Percentiles rank a stretch among this genome's conserved stretches.
phyloP scores from a whole-genome alignment of 2,797 vertebrate genomes.

The Gallinago stenura region DNA sequence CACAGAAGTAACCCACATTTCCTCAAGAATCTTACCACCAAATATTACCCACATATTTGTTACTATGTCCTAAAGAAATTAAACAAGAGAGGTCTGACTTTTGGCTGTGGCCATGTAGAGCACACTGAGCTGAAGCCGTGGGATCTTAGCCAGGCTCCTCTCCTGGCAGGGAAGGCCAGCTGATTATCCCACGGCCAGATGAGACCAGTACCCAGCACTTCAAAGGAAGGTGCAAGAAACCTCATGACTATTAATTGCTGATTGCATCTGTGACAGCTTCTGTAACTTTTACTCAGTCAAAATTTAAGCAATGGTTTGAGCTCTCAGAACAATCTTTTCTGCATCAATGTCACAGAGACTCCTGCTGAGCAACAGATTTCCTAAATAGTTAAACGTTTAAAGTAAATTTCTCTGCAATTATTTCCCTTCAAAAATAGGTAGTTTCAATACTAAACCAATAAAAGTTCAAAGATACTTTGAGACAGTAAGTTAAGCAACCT shows the following conservation, averaged over 20 bases:
- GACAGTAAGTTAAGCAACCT: not conserved
- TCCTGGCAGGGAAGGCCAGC: not conserved
- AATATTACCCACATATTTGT: not conserved
- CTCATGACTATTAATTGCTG: not conserved
- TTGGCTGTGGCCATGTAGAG: not conserved
- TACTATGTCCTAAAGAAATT: not conserved
- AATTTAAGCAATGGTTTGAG: not conserved
- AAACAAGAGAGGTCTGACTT: not conserved
- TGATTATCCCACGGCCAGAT: not conserved
- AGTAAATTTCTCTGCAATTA: not conserved
- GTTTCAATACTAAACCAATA: not conserved
- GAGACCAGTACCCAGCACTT: not conserved
- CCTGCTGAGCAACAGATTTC: not conserved
- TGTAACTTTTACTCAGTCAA: not conserved
- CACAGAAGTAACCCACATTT: not conserved
- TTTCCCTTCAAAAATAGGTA: not conserved
- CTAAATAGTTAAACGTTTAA: not conserved
- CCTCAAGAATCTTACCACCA: not conserved
- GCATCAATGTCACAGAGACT: not conserved
- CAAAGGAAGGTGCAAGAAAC: not conserved
- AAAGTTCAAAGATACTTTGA: not conserved
- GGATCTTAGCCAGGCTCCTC: not conserved
- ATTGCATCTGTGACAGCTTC: not conserved
- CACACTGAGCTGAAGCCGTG: fast-evolving
- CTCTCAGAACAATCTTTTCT: not conserved